Evolutionary conservation across 1,140 invertebrate genomes (phyloP).

Genomic region (Bombus vancouverensis): DNA sequence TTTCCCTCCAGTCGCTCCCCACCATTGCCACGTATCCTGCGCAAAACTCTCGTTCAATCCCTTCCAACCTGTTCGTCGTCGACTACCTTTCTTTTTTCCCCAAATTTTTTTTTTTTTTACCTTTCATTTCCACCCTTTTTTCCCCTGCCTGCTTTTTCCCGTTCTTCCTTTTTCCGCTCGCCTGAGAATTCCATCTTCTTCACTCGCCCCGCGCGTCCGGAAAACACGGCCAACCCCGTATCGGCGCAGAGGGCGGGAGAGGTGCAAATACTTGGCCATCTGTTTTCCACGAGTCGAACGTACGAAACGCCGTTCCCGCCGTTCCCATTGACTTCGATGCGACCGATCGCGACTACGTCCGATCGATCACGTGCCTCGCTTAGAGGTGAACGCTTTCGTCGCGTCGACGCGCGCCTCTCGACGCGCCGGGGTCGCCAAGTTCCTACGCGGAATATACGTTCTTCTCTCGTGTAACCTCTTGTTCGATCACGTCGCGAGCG

Average conservation of each 20-base stretch:
- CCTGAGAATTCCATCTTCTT: neutral
- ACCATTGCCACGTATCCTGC: slow-evolving; percentile 53
- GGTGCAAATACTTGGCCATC: slow-evolving; percentile 43
- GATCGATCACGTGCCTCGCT: slow-evolving; percentile 35
- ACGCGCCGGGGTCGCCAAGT: slow-evolving; percentile 1
- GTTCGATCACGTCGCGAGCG: neutral
- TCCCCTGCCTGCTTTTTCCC: neutral
- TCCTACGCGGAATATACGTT: too few species aligned
- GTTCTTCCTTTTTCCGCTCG: neutral
- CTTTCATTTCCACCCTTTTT: neutral
- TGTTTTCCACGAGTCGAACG: slow-evolving; percentile 50
- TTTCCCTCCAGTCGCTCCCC: slow-evolving; percentile 50
- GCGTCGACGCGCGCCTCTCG: slow-evolving; percentile 12
- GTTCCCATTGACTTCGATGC: slow-evolving; percentile 51
- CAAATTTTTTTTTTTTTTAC: neutral
- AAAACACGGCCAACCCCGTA: slow-evolving; percentile 59
- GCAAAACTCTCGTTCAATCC: slow-evolving; percentile 62
- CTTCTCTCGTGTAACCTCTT: too few species aligned
- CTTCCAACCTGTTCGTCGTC: slow-evolving; percentile 68
- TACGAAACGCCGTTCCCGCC: slow-evolving; percentile 47
- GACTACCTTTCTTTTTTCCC: slow-evolving; percentile 18
- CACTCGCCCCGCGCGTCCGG: slow-evolving; percentile 8
- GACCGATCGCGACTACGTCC: slow-evolving; percentile 23
- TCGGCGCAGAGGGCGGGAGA: slow-evolving; percentile 27
- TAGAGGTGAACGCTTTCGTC: slow-evolving; percentile 31